Conservation (phyloP, 2,113 vertebrate species). For the Proterorhinus semilunaris region DNA sequence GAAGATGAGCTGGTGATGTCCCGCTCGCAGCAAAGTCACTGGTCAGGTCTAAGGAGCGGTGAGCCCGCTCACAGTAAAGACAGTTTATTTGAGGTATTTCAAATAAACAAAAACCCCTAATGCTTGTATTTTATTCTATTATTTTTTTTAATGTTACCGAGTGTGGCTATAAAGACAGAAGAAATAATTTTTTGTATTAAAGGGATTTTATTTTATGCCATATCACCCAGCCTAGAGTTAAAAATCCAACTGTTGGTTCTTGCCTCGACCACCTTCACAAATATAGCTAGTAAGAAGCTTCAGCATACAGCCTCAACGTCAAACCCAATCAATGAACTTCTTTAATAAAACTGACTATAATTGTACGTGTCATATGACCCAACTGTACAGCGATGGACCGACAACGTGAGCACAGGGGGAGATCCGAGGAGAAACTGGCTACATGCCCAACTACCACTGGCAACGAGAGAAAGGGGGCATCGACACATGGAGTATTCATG, state of each 20-base stretch:
- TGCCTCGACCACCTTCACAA: conserved; percentile 48
- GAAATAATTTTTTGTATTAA: no score
- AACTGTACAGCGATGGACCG: conserved; percentile 53
- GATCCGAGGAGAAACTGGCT: conserved; percentile 42
- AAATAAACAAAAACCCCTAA: no score
- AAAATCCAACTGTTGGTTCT: conserved; percentile 13
- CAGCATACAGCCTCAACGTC: conserved; percentile 45
- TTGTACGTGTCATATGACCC: conserved; percentile 61
- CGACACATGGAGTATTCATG: conserved; percentile 7
- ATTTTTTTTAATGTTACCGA: no score
- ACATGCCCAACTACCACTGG: conserved; percentile 56
- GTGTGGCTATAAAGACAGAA: no score
- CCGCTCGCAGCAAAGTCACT: no score
- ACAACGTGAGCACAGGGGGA: conserved; percentile 51
- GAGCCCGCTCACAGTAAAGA: no score
- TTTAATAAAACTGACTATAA: conserved; percentile 62
- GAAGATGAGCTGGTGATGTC: no score
- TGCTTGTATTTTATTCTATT: no score
- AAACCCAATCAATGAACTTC: conserved; percentile 53
- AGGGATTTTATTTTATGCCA: no score
- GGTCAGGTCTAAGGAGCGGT: no score
- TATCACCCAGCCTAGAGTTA: not conserved
- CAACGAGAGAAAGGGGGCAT: conserved; percentile 30
- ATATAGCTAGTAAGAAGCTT: conserved; percentile 35
- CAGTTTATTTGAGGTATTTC: no score